Conservation (phyloP, 2,797 vertebrate species). For the Strix occidentalis region DNA sequence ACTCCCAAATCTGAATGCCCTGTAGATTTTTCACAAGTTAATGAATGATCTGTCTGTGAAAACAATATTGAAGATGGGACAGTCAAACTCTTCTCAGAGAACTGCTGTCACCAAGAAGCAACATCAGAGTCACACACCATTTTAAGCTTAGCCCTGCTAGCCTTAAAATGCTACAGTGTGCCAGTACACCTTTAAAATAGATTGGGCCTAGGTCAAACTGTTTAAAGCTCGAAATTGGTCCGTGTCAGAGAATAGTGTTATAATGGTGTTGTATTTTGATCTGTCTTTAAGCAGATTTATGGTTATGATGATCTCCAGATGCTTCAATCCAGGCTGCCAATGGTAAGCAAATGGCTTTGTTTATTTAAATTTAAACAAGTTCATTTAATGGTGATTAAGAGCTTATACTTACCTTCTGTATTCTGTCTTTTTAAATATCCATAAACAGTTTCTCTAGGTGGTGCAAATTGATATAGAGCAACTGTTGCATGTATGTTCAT, state of each 20-base stretch:
- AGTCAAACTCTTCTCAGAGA: neutral
- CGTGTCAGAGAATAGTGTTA: neutral
- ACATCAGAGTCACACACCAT: neutral
- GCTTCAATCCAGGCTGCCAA: constrained; percentile 92
- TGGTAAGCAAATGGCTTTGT: constrained; percentile 79
- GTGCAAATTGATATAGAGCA: neutral
- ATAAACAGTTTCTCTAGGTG: neutral
- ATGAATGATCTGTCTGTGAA: neutral
- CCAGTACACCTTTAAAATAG: neutral
- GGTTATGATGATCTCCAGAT: constrained; percentile 97
- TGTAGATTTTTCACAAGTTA: neutral
- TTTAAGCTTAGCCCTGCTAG: neutral
- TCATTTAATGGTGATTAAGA: neutral
- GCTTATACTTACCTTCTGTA: neutral
- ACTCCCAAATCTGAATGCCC: neutral
- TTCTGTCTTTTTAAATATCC: neutral
- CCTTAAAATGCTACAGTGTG: neutral
- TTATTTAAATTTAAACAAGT: neutral
- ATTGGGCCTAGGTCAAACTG: neutral
- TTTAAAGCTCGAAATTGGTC: neutral
- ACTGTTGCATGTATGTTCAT: neutral
- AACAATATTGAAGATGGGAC: neutral
- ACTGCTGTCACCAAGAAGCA: neutral
- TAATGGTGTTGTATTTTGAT: neutral
- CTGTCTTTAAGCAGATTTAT: constrained; percentile 87